Conservation (phyloP, 2,113 vertebrate genomes). For the Hippocampus abdominalis region DNA sequence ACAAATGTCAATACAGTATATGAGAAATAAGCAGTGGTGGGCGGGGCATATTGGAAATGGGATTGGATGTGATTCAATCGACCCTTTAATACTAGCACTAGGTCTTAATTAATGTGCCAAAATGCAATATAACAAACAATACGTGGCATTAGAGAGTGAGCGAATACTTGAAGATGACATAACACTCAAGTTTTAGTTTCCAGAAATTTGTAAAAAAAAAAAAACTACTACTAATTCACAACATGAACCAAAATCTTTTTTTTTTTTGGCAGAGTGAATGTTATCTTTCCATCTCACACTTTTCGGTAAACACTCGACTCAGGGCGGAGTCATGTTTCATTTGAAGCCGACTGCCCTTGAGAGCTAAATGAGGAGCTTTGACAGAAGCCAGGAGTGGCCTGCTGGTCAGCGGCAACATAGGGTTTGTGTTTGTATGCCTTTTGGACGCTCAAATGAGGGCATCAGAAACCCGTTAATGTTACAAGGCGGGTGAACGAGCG, state of each 20-base stretch:
- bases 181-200: too few relatives aligned
- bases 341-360: slow-evolving; percentile 5
- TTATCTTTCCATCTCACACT: slow-evolving; percentile 20
- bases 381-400: slow-evolving; percentile 24
- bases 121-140: too few relatives aligned
- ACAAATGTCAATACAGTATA: too few relatives aligned
- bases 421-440: slow-evolving; percentile 7
- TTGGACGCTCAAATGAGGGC: slow-evolving; percentile 17
- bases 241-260: background rate
- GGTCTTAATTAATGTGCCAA: too few relatives aligned
- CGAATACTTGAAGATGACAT: too few relatives aligned
- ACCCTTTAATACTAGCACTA: too few relatives aligned
- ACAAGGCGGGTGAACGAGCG: slow-evolving; percentile 5
- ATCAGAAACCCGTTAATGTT: slow-evolving; percentile 14
- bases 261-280: background rate
- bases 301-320: slow-evolving; percentile 21
- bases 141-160: too few relatives aligned
- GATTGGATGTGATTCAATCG: too few relatives aligned
- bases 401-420: slow-evolving; percentile 4
- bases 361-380: slow-evolving; percentile 20
- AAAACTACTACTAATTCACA: background rate
- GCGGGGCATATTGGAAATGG: too few relatives aligned
- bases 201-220: too few relatives aligned
- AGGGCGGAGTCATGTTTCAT: slow-evolving; percentile 30
- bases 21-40: too few relatives aligned